Evolutionary conservation across 2,888 invertebrate species (phyloP).

Genomic region (Cosmopolites sordidus): DNA sequence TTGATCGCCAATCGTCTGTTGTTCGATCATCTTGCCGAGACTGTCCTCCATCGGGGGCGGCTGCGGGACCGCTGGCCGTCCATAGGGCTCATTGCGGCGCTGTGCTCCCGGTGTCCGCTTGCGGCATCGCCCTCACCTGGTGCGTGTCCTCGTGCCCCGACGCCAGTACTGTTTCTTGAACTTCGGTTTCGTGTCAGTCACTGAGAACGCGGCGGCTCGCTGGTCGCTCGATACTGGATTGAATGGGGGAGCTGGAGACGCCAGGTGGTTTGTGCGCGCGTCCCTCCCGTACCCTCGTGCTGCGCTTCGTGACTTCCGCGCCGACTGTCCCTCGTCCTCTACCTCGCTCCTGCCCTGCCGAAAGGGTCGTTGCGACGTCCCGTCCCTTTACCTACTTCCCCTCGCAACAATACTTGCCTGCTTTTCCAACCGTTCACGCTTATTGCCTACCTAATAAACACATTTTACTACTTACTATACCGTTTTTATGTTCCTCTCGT

Average conservation of each 20-base stretch:
- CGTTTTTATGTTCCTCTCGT: too few species aligned
- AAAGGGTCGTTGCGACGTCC: not conserved
- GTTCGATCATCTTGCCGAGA: slow-evolving; percentile 58
- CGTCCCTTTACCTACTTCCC: not conserved
- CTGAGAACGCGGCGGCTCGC: slow-evolving; percentile 43
- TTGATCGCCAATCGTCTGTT: slow-evolving; percentile 54
- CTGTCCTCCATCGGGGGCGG: slow-evolving; percentile 44
- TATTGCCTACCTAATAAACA: not conserved
- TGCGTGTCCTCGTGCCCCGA: slow-evolving; percentile 31
- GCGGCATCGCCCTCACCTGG: slow-evolving; percentile 31
- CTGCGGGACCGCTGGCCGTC: slow-evolving; percentile 30
- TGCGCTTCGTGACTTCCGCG: slow-evolving; percentile 29
- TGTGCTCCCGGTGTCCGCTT: slow-evolving; percentile 16
- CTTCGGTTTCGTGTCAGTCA: slow-evolving; percentile 42
- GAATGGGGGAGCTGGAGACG: slow-evolving; percentile 50
- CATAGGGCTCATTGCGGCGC: slow-evolving; percentile 10
- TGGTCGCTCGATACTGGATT: slow-evolving; percentile 50
- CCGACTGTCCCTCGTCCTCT: slow-evolving; percentile 5
- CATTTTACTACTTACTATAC: too few species aligned
- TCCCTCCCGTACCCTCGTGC: slow-evolving; percentile 38
- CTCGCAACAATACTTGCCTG: not conserved
- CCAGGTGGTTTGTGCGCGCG: slow-evolving; percentile 50
- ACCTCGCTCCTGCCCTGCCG: not conserved
- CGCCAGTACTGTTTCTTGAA: slow-evolving; percentile 36
- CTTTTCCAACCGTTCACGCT: not conserved